These are phyloP conservation scores for Diabrotica balteata DNA, from an alignment of 2,888 invertebrate genomes.

Conservation along the genomic window DNA sequence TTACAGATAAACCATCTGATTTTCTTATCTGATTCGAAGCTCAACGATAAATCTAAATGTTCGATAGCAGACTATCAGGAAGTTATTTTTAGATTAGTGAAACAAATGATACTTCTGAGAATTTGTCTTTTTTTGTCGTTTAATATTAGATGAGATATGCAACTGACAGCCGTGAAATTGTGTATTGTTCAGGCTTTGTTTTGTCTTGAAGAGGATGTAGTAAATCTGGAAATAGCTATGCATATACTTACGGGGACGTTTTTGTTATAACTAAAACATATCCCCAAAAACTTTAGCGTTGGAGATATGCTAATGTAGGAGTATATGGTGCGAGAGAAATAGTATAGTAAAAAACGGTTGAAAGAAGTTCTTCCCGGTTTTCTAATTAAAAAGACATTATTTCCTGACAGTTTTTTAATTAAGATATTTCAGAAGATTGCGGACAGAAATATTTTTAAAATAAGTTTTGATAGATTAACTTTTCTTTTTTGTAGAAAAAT, in stretches of 20 bases:
- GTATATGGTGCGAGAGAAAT: too few species aligned
- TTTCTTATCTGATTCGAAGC: not conserved
- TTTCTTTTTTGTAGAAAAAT: too few species aligned
- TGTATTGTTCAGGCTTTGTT: not conserved
- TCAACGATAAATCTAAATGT: not conserved
- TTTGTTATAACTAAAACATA: too few species aligned
- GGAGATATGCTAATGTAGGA: too few species aligned
- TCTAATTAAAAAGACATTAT: too few species aligned
- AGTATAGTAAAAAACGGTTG: too few species aligned
- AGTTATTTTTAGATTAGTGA: not conserved
- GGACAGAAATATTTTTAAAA: too few species aligned
- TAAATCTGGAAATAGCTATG: slow-evolving; percentile 1
- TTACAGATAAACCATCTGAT: not conserved
- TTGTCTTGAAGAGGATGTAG: slow-evolving; percentile 1
- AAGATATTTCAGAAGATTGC: too few species aligned
- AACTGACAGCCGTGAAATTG: slow-evolving; percentile 1
- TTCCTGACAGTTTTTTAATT: too few species aligned
- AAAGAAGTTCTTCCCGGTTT: too few species aligned
- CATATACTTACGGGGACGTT: not conserved
- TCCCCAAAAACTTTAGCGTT: too few species aligned
- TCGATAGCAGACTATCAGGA: not conserved
- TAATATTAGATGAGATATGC: not conserved
- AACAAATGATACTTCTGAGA: slow-evolving; percentile 1
- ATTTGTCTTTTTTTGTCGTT: slow-evolving; percentile 1
- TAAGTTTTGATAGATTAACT: too few species aligned